These are phyloP conservation scores for Falco berigora DNA, from an alignment of 2,797 vertebrate species.

Conservation along the genomic window DNA sequence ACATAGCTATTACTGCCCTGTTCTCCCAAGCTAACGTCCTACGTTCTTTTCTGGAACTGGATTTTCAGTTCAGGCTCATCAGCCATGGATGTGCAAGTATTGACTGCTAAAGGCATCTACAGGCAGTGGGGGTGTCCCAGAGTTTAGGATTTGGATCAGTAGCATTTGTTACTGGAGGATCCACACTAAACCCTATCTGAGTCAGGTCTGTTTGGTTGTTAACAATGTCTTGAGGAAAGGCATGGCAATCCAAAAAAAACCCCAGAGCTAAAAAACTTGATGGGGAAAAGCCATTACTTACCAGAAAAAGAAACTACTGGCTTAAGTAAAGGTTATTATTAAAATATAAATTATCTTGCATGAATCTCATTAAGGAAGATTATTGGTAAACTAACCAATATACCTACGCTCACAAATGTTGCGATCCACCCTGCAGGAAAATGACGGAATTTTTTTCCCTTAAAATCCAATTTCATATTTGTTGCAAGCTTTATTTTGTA, in stretches of 20 bases:
- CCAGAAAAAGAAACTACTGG: background rate
- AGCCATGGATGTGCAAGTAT: background rate
- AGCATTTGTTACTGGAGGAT: background rate
- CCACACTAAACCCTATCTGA: background rate
- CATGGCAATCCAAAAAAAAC: background rate
- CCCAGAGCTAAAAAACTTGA: background rate
- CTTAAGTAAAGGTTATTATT: background rate
- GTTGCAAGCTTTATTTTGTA: background rate
- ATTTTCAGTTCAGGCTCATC: background rate
- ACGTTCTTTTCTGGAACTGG: background rate
- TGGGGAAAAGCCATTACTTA: background rate
- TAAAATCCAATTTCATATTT: background rate
- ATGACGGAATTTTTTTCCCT: background rate
- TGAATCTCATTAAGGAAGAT: background rate
- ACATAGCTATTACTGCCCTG: no score
- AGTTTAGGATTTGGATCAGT: background rate
- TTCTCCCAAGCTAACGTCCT: background rate
- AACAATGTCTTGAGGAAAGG: background rate
- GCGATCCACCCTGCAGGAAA: background rate
- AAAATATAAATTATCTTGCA: background rate
- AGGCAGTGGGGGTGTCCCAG: fast-evolving
- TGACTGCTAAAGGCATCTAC: background rate
- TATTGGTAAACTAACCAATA: background rate
- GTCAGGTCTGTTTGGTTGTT: background rate
- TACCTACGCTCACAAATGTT: background rate